Evolutionary conservation across 2,888 invertebrate species (phyloP).

Genomic region (Cryptus viduatorius): DNA sequence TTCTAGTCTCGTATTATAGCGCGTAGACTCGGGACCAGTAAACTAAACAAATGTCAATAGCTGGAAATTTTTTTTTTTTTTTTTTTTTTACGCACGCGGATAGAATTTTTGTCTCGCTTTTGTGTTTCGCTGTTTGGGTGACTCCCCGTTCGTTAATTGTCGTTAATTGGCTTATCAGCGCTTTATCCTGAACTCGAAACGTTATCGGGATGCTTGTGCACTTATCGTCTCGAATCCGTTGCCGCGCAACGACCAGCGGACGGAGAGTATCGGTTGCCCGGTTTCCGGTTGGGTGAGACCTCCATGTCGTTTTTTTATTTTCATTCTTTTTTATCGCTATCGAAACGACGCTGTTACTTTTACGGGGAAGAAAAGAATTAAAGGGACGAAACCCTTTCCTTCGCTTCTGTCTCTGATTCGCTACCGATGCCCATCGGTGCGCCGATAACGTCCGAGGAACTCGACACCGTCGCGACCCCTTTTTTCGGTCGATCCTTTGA

Average conservation of each 20-base stretch:
- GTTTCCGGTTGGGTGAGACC: conserved; percentile 43
- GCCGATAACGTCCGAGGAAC: too few relatives aligned
- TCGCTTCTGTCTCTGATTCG: too few relatives aligned
- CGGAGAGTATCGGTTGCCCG: conserved; percentile 42
- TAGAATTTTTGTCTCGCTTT: too few relatives aligned
- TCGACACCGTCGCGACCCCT: too few relatives aligned
- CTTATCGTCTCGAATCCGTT: conserved; percentile 33
- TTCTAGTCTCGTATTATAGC: not conserved
- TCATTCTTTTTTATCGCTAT: conserved; percentile 36
- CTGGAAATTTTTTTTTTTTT: too few relatives aligned
- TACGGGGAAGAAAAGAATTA: not conserved
- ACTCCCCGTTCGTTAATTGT: not conserved
- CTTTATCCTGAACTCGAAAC: conserved; percentile 20
- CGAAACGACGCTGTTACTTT: conserved; percentile 38
- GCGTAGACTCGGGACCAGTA: not conserved
- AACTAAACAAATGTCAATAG: not conserved
- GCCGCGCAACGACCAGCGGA: conserved; percentile 24
- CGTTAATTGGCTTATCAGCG: conserved; percentile 35
- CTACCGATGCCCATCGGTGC: too few relatives aligned
- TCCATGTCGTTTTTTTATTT: not conserved
- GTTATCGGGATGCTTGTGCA: conserved; percentile 27
- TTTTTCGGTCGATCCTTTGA: too few relatives aligned
- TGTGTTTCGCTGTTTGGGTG: not conserved
- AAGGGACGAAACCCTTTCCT: not conserved
- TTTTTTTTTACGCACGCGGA: too few relatives aligned